Evolutionary conservation across 1,140 invertebrate genomes (phyloP), one percentile per base, ranked within the genome.

Genomic region (Cydia splendana): DNA sequence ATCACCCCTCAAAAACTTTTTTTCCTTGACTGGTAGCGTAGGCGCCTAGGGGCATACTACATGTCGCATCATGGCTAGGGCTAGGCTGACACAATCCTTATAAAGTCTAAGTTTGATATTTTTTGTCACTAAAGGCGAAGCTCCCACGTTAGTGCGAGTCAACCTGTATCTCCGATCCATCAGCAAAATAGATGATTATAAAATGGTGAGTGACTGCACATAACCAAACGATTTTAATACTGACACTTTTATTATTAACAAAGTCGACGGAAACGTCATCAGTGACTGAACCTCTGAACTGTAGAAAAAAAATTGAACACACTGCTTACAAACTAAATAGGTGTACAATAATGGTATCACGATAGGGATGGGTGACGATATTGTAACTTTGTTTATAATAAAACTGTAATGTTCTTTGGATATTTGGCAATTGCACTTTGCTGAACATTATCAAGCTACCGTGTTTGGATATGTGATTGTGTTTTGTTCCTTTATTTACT

Each of bases 171-270:
- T 99, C 81, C 96, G 98, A 86, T 98, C 98, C 94, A 99, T 99
- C 95, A 98, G 97, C 95, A 98, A 98, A 97, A 99, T 99, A 95
- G 97, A 98, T 95, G 98, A 99, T 97, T 98, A 98, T 95, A 98
- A 98, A 95, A 99, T 99, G 98, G 97, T 98, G 97, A 98, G 97
- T 98, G 82, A 81, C 81, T 82, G 77, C 82, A 88, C 80, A 84
- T 84, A 81, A 81, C 83, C 83, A 77, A 85, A 81, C 75, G 76
- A 83, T 87, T 83, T 84, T 76, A 82, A 67, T 67, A 74, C 79
- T 83, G 79, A 84, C 87, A 85, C 79, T 91, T 92, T 91, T 93
- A 91, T 93, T 91, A 87, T 88, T 87, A 83, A 80, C 81, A 90
- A 91, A 89, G 86, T 86, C 30, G 30, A 71, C n/a, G 1, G 34